These are phyloP conservation scores for Chelonoidis abingdonii DNA, from an alignment of 2,113 vertebrate species.

Conservation along the genomic window DNA sequence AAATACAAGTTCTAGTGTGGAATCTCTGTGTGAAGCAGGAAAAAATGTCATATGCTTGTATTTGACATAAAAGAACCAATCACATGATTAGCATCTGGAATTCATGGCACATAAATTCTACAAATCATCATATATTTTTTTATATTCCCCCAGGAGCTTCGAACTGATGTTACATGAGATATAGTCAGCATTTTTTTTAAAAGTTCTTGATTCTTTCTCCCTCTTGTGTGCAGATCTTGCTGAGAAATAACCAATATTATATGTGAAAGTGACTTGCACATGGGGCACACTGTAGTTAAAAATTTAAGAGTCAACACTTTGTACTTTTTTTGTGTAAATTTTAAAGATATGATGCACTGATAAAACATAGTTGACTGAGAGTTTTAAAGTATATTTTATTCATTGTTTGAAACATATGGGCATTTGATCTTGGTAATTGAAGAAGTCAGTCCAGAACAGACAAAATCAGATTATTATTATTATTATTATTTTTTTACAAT, in stretches of 20 bases:
- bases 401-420: background rate
- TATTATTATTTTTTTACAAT: background rate
- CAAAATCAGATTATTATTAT: background rate
- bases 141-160: constrained; percentile 5
- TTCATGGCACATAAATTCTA: constrained; percentile 12
- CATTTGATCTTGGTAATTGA: background rate
- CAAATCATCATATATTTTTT: constrained; percentile 3
- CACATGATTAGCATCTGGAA: constrained; percentile 21
- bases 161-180: background rate
- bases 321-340: background rate
- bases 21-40: constrained; percentile 3
- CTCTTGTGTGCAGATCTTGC: background rate
- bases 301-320: background rate
- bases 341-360: background rate
- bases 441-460: background rate
- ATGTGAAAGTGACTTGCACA: background rate
- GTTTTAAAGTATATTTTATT: background rate
- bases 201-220: background rate
- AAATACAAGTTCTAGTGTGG: background rate
- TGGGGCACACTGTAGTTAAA: background rate
- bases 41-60: background rate
- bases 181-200: background rate
- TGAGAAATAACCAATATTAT: background rate
- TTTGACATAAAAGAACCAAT: background rate
- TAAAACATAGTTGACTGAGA: background rate